phyloP scores from a whole-genome alignment of 2,113 vertebrate genomes.

The Sus scrofa region DNA sequence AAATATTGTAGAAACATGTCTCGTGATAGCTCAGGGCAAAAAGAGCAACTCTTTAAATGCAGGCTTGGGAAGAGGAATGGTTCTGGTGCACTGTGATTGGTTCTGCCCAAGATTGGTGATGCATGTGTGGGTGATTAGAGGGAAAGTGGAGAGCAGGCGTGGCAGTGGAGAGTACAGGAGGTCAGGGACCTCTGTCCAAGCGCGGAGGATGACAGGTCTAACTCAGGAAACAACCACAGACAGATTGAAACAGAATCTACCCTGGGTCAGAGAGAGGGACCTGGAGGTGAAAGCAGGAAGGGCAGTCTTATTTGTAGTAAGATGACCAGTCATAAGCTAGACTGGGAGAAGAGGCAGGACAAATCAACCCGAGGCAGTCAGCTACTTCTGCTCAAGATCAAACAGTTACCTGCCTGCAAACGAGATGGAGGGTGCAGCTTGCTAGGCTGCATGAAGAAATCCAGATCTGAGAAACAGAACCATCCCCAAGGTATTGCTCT shows the following conservation, averaged over 20 bases:
- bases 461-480: not conserved
- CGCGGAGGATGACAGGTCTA: not conserved
- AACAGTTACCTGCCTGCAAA: not conserved
- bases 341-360: not conserved
- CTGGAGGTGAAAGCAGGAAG: not conserved
- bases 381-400: not conserved
- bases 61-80: not conserved
- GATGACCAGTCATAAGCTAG: not conserved
- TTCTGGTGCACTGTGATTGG: not conserved
- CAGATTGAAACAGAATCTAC: not conserved
- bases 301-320: not conserved
- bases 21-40: no score
- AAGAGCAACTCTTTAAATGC: not conserved
- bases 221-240: not conserved
- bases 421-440: not conserved
- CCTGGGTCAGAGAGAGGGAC: not conserved
- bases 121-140: not conserved
- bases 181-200: not conserved
- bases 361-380: not conserved
- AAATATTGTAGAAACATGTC: no score
- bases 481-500: not conserved
- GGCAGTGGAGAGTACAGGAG: not conserved
- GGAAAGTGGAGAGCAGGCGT: not conserved
- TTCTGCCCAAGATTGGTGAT: not conserved
- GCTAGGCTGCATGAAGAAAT: not conserved